Conservation (phyloP, 64 coral and sea anemone species). For the Anthopleura sola region DNA sequence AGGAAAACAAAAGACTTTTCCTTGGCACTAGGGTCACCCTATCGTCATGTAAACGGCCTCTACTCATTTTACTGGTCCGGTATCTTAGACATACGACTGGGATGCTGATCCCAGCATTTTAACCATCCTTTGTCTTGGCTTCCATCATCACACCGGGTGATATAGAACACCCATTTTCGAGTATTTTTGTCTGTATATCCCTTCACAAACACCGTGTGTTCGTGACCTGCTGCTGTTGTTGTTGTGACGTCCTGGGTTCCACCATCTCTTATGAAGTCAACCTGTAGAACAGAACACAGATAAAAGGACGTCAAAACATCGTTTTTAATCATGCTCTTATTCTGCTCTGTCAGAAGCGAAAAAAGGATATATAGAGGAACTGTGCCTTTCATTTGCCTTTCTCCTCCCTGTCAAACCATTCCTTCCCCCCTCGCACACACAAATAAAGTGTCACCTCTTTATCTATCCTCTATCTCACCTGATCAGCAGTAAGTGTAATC, state of each 20-base stretch:
- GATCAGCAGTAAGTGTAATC: slow-evolving; percentile 27
- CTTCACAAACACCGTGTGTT: neutral
- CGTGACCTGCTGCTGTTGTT: neutral
- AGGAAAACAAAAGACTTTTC: no score
- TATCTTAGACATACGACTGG: neutral
- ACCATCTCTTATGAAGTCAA: neutral
- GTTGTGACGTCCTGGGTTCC: neutral
- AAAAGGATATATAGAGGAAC: no score
- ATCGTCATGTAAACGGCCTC: no score
- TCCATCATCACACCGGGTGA: neutral
- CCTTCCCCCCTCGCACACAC: no score
- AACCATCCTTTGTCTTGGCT: neutral
- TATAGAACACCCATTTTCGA: neutral
- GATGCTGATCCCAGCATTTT: slow-evolving; percentile 16
- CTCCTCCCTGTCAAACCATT: no score
- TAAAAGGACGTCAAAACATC: neutral
- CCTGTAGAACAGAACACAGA: neutral
- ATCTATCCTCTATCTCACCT: slow-evolving; percentile 9
- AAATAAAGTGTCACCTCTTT: no score
- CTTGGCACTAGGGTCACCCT: no score
- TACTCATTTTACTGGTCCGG: neutral
- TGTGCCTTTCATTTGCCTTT: no score
- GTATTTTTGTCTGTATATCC: no score
- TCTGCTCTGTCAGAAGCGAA: no score
- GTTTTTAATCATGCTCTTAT: no score